Evolutionary conservation across 2,113 vertebrate genomes (phyloP), one percentile per base, ranked within the genome.

Genomic region (Eulemur rufifrons): DNA sequence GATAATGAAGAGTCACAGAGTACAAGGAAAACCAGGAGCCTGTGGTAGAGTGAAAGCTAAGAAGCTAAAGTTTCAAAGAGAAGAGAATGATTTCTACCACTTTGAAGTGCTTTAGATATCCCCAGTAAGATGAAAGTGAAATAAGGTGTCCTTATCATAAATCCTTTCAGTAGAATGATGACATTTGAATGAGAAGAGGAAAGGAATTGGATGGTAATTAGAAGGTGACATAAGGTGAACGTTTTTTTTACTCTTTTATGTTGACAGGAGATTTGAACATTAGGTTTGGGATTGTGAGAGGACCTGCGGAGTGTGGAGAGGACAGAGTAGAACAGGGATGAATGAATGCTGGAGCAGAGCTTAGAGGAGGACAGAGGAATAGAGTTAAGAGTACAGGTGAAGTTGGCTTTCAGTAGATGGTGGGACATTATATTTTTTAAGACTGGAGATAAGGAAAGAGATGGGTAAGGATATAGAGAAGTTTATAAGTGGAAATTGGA

Each of bases 131-230:
- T 47, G 80, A 76, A 86, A 78, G 45, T 85, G 50, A 89, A 64
- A 76, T 61, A 47, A 42, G 17, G 11, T 85, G 50, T 45, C 17
- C 25, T 95, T 91, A 69, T 42, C 52, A 56, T 87, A 95, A 83
- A 73, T 80, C 66, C 5, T 81, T 87, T 84, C 37, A 37, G 18
- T 80, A 50, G 86, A 93, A 91, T 13, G 64, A 29, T 95, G 74
- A n/a, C 23, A 92, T 95, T 85, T 78, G 63, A 94, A 66, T 86
- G 50, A 88, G 54, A 95, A 81, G n/a, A 89, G 27, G 29, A 84
- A 63, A 69, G 45, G 18, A 92, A 59, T 74, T 95, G 54, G n/a
- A 64, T 94, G 47, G 66, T 61, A 56, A 77, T 81, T 86, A 34
- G 32, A 84, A 63, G 23, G 20, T 52, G 42, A 86, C 32, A 23